A percentile compares a stretch with the other conserved stretches of the same genome.
Evolutionary conservation across 2,113 vertebrate genomes (phyloP).

Genomic region (Phalacrocorax pelagicus): DNA sequence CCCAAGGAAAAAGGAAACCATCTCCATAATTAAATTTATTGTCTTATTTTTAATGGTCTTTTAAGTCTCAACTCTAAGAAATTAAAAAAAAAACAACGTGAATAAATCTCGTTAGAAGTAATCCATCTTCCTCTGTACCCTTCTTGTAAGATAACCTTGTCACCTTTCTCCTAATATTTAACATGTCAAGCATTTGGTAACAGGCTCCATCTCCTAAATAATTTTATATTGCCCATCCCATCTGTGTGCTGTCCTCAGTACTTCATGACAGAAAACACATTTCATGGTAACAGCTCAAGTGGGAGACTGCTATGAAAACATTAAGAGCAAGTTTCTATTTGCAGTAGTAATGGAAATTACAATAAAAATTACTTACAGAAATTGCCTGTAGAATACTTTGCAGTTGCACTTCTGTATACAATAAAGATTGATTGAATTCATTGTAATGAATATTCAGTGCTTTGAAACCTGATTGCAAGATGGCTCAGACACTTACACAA

Average conservation of each 20-base stretch:
- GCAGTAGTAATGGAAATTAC: slow-evolving; percentile 2
- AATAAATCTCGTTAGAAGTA: slow-evolving; percentile 25
- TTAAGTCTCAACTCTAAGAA: not conserved
- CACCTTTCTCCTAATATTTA: slow-evolving; percentile 10
- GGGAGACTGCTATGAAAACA: slow-evolving; percentile 23
- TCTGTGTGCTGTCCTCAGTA: slow-evolving; percentile 4
- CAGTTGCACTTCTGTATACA: not conserved
- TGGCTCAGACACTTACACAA: not conserved
- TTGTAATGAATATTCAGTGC: slow-evolving; percentile 3
- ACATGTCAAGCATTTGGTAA: not conserved
- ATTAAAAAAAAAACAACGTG: not conserved
- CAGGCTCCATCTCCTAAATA: slow-evolving; percentile 46
- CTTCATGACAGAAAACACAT: not conserved
- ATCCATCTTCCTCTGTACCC: not conserved
- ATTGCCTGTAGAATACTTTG: not conserved
- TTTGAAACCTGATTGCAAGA: not conserved
- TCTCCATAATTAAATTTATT: not conserved
- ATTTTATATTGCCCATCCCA: not conserved
- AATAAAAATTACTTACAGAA: slow-evolving; percentile 27
- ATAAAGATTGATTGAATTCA: not conserved
- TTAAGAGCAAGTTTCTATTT: slow-evolving; percentile 17
- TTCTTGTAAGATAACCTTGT: slow-evolving; percentile 11
- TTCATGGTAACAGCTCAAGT: slow-evolving; percentile 16
- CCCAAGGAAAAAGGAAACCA: not conserved
- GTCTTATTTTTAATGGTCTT: not conserved